Evolutionary conservation across 1,140 invertebrate genomes (phyloP).

Genomic region (Bilobella aurantiaca): DNA sequence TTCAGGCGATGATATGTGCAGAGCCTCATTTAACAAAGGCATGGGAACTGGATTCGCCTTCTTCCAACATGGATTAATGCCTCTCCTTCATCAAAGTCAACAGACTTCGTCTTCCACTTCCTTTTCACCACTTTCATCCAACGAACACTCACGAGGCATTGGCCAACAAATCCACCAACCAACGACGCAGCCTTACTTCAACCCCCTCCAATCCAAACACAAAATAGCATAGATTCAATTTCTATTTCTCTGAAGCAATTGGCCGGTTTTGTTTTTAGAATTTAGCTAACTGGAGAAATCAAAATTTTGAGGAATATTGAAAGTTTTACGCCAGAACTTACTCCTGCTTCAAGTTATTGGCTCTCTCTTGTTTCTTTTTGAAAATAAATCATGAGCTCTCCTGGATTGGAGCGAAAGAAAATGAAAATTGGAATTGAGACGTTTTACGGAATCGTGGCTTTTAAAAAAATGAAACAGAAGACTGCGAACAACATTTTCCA

Average conservation of each 20-base stretch:
- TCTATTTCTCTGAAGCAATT: no score
- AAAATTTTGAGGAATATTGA: background rate
- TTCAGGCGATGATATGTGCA: constrained; percentile 35
- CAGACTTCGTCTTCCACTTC: constrained; percentile 27
- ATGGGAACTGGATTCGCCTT: constrained; percentile 35
- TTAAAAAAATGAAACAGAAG: background rate
- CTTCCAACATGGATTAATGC: constrained; percentile 34
- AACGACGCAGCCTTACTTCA: no score
- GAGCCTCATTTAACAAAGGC: constrained; percentile 36
- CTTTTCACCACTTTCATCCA: constrained; percentile 33
- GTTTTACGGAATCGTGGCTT: background rate
- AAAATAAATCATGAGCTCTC: constrained; percentile 2
- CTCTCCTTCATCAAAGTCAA: constrained; percentile 33
- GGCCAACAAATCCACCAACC: no score
- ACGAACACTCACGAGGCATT: no score
- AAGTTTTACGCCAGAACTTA: background rate
- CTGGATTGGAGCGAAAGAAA: background rate
- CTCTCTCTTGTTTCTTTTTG: background rate
- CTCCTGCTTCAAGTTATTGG: background rate
- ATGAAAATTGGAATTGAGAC: constrained; percentile 4
- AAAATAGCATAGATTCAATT: no score
- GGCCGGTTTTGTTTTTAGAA: no score
- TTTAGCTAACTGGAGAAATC: background rate
- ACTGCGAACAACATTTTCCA: constrained; percentile 3
- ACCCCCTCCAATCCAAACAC: no score